Base-by-base conservation (phyloP, 37 sponge, comb jelly and placozoan species). In the Lycopodina hypogea region DNA sequence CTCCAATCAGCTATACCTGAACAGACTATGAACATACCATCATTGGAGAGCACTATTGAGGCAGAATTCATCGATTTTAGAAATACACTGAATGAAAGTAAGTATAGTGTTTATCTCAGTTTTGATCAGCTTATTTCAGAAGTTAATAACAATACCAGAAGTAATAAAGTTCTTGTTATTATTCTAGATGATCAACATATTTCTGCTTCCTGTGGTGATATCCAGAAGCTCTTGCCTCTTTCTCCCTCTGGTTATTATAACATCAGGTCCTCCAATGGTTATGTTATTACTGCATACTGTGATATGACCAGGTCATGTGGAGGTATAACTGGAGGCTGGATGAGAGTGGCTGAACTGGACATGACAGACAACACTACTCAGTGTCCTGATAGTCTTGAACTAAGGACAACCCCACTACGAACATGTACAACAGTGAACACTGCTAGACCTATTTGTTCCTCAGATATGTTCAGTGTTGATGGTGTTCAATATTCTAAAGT, bases 401-500 rank as follows among this genome's bases (percentile, higher is more conserved):
- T 66, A 7, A 15, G 8, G 1, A 3, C 67, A 9, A 19, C 34
- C 17, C 7, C 37, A 66, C 34, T 4, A 3, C 67, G 67, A 3
- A 37, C 67, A 36, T 66, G 67, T 66, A 28, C 36, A 37, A 36
- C 26, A 19, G 9, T 15, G 18, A 17, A 35, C 21, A 7, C 17
- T 21, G 81, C 63, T 58, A 18, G 18, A 58, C 17, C 26, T 12
- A 4, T 45, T 1, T 83, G 83, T 35, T 48, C 41, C 35, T 74
- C 75, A 33, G 38, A 30, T 1, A 66, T 36, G 6, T 83, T 64
- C 42, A 7, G 36, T 23, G 34, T 38, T 3, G 26, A 29, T 65
- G 68, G 76, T 67, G 23, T 68, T 19, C 15, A 22, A 36, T 83
- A 83, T 67, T 17, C 68, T 35, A 42, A 75, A 15, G 68, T 83